Percentiles rank a stretch among this genome's conserved stretches.
phyloP scores from a whole-genome alignment of 2,888 invertebrate genomes.

The Heliconius erato region DNA sequence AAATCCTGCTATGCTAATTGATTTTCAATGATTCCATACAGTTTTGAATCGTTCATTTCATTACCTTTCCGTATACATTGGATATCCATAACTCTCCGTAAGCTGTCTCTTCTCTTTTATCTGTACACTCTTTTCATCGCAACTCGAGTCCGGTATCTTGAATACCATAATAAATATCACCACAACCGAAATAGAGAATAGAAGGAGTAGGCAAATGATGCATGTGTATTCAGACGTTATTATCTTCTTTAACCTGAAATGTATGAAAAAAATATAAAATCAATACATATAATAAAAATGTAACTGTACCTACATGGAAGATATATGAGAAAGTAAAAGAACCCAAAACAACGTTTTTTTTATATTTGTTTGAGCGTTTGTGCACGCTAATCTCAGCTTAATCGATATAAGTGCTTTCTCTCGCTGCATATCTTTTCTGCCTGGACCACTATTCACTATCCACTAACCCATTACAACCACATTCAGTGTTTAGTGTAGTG shows the following conservation, averaged over 20 bases:
- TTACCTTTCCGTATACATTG: constrained; percentile 40
- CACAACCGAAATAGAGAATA: constrained; percentile 61
- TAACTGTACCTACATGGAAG: no score
- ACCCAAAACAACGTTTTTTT: no score
- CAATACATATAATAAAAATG: not conserved
- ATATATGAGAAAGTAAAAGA: no score
- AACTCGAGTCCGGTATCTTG: constrained; percentile 49
- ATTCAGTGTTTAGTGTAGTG: no score
- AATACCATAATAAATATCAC: constrained; percentile 63
- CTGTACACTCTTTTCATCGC: not conserved
- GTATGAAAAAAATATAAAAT: not conserved
- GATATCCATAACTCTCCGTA: constrained; percentile 40
- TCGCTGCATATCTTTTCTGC: no score
- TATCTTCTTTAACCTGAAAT: constrained; percentile 63
- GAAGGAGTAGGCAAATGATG: constrained; percentile 58
- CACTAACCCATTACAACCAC: no score
- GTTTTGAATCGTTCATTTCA: not conserved
- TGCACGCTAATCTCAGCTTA: no score
- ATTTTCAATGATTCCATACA: no score
- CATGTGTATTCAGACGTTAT: constrained; percentile 66
- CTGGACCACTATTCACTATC: no score
- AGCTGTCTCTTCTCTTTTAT: constrained; percentile 53
- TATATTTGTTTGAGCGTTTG: no score
- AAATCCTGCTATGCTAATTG: no score
- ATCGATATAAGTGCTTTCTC: no score